Conservation (phyloP, 2,797 vertebrate genomes). For the Xenentodon cancila region DNA sequence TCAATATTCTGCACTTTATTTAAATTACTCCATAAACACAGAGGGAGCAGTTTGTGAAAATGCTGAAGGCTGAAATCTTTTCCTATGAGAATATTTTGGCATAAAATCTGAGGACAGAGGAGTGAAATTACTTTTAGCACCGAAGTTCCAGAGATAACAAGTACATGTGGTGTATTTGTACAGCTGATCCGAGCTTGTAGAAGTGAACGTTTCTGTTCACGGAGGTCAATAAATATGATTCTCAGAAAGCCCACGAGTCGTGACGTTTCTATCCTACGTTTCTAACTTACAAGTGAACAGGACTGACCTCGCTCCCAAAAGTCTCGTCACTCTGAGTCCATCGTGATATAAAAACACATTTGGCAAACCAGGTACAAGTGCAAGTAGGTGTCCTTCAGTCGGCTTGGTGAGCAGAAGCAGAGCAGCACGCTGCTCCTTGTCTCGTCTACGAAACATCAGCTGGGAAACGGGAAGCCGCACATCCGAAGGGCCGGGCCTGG, state of each 20-base stretch:
- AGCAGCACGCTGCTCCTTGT: constrained; percentile 63
- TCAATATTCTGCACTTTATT: constrained; percentile 44
- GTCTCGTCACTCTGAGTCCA: constrained; percentile 45
- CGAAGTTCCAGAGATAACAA: constrained; percentile 47
- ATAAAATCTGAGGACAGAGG: constrained; percentile 59
- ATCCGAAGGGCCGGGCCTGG: neutral
- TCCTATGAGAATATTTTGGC: constrained; percentile 73
- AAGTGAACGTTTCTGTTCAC: too few species aligned
- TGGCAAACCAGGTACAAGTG: constrained; percentile 69
- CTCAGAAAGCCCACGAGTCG: constrained; percentile 14
- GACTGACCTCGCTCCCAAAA: constrained; percentile 35
- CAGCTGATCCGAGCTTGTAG: too few species aligned
- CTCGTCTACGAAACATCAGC: constrained; percentile 31
- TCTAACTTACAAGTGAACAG: constrained; percentile 33
- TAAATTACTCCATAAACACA: constrained; percentile 45
- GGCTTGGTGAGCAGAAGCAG: constrained; percentile 28
- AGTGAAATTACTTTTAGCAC: constrained; percentile 70
- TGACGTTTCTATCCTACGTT: constrained; percentile 32
- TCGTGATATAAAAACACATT: constrained; percentile 60
- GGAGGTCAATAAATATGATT: constrained; percentile 62
- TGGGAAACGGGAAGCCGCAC: constrained; percentile 35
- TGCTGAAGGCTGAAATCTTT: constrained; percentile 15
- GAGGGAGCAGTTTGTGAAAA: constrained; percentile 33
- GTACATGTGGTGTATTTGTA: constrained; percentile 3
- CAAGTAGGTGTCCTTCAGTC: too few species aligned